Evolutionary conservation across 2,113 vertebrate genomes (phyloP).

Genomic region (Puffinus mauretanicus): DNA sequence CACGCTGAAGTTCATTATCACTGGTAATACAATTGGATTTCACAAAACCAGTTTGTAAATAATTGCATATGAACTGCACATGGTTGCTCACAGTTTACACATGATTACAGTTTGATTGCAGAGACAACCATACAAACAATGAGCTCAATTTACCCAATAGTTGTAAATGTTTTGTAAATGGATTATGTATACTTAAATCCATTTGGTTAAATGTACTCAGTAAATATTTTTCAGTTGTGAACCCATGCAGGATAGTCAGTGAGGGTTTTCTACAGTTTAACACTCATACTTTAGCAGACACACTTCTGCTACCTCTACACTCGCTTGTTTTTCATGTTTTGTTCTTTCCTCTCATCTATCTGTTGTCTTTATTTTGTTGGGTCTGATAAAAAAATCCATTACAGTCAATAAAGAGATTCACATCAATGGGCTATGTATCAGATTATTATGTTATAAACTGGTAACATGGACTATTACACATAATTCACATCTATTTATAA

Average conservation of each 20-base stretch:
- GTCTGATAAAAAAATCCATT: background rate
- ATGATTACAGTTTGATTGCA: conserved; percentile 68
- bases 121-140: conserved; percentile 64
- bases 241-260: background rate
- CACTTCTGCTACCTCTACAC: background rate
- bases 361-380: background rate
- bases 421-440: background rate
- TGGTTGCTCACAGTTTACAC: conserved; percentile 64
- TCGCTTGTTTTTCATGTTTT: background rate
- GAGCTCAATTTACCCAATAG: conserved; percentile 65
- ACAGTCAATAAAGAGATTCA: background rate
- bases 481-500: background rate
- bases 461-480: background rate
- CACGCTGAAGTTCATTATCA: conserved; percentile 33
- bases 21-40: conserved; percentile 52
- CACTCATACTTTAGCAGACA: background rate
- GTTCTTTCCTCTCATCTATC: background rate
- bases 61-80: conserved; percentile 64
- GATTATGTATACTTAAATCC: conserved; percentile 53
- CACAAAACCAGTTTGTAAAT: conserved; percentile 62
- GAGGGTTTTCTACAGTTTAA: background rate
- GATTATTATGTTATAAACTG: background rate
- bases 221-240: conserved; percentile 64
- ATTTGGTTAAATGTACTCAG: conserved; percentile 52
- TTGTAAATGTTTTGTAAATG: conserved; percentile 65